Conservation (phyloP, 2,888 invertebrate genomes). For the Apamea crenata region DNA sequence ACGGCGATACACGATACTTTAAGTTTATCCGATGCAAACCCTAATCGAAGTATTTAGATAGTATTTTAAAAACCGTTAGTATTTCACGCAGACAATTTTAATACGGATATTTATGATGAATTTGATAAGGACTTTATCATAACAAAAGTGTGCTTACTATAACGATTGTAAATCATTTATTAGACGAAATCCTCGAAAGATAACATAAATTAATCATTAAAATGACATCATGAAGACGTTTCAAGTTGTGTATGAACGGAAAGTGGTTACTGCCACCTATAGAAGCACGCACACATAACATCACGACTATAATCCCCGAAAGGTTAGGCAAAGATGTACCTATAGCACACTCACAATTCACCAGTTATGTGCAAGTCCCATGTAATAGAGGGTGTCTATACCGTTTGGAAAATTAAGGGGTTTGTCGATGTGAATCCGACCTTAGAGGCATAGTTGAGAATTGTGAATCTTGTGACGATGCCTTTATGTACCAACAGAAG, state of each 20-base stretch:
- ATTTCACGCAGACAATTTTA: constrained; percentile 4
- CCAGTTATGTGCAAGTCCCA: too few relatives aligned
- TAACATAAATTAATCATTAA: background rate
- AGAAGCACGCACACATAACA: too few relatives aligned
- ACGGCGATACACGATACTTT: too few relatives aligned
- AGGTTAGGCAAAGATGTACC: too few relatives aligned
- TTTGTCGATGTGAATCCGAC: background rate
- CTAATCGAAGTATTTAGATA: constrained; percentile 15
- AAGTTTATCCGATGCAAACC: background rate
- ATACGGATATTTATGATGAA: constrained; percentile 11
- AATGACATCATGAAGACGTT: constrained; percentile 13
- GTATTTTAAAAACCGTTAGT: constrained; percentile 7
- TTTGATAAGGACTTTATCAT: constrained; percentile 41
- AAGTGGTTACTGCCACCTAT: background rate
- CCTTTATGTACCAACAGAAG: background rate
- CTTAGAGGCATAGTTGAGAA: background rate
- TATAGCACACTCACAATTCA: too few relatives aligned
- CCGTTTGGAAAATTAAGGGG: background rate
- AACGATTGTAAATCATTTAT: constrained; percentile 21
- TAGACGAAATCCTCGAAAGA: constrained; percentile 1
- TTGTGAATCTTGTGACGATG: background rate
- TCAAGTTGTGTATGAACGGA: background rate
- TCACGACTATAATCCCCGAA: too few relatives aligned
- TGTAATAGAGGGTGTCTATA: background rate
- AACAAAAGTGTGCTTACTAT: constrained; percentile 6